phyloP scores from a whole-genome alignment of 2,888 invertebrate genomes.

The Cheilosia grossa region DNA sequence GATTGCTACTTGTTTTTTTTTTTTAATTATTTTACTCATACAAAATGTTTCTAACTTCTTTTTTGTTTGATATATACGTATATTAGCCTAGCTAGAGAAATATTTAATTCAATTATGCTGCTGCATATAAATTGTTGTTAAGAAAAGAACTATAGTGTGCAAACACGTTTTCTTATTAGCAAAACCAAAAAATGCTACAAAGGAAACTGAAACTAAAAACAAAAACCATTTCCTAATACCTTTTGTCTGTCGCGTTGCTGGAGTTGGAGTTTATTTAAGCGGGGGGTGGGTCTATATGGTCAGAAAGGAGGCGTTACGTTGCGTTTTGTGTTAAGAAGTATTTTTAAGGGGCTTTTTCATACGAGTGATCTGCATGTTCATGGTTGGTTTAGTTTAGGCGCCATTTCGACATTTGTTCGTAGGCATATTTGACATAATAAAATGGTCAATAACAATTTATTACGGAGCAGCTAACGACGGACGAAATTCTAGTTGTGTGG shows the following conservation, averaged over 20 bases:
- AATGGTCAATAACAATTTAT: too few relatives aligned
- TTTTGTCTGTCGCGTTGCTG: slow-evolving; percentile 29
- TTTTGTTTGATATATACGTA: neutral
- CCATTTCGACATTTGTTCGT: too few relatives aligned
- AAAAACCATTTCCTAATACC: slow-evolving; percentile 13
- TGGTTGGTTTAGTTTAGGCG: too few relatives aligned
- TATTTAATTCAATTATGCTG: slow-evolving; percentile 1
- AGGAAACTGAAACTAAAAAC: neutral
- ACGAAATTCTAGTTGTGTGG: too few relatives aligned
- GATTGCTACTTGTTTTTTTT: slow-evolving; percentile 9
- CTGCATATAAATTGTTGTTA: neutral
- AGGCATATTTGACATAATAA: too few relatives aligned
- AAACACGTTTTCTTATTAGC: neutral
- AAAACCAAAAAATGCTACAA: slow-evolving; percentile 17
- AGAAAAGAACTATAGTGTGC: neutral
- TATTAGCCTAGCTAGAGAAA: slow-evolving; percentile 41
- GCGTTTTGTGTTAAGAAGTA: too few relatives aligned
- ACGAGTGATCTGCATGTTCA: too few relatives aligned
- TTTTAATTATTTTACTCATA: slow-evolving; percentile 15
- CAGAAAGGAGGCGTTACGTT: too few relatives aligned
- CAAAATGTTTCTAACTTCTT: slow-evolving; percentile 31
- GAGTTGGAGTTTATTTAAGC: too few relatives aligned
- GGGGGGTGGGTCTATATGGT: too few relatives aligned
- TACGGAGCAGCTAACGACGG: too few relatives aligned
- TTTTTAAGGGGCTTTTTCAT: too few relatives aligned